Evolutionary conservation across 2,888 invertebrate genomes (phyloP), one percentile per base, ranked within the genome.

Genomic region (Nudaria mundana): DNA sequence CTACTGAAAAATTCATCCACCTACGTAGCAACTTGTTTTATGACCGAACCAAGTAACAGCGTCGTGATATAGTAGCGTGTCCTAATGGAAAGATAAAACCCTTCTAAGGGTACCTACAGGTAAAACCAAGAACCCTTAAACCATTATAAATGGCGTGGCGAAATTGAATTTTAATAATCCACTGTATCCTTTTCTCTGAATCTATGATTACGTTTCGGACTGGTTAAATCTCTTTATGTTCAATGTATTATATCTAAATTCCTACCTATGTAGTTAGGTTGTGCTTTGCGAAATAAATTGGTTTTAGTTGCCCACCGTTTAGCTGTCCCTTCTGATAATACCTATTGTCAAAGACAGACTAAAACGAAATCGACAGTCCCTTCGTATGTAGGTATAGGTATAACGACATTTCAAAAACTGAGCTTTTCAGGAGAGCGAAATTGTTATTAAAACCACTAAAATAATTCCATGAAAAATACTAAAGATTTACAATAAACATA

Each of bases 121-220:
- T 55, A 56, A 49, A 41, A 32, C 45, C 54, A 31, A 25, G 34
- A 44, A 52, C 42, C 56, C 51, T 46, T 52, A 59, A 54, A 66
- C 56, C 59, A 52, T 58, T 62, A 48, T 56, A 48, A 66, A 65
- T 59, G 50, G 59, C 56, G 57, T 62, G 63, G 18, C 20, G 20
- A 63, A 69, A 69, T 69, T 67, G 62, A 67, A 68, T 65, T 68
- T 69, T 63, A 67, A 63, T 68, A 66, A 63, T 60, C 53, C 52
- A 54, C 39, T 43, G 44, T 51, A 55, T 50, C 59, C 55, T 53
- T 62, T 46, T 25, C 28, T 22, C 14, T 31, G 16, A 38, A 30
- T 35, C 32, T 42, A 34, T 41, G 41, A 46, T 30, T 37, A 32
- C 30, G 31, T 36, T 32, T 36, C 13, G 18, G 31, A 24, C 11